A percentile compares a stretch with the other conserved stretches of the same genome.
phyloP scores from a whole-genome alignment of 2,113 vertebrate genomes.

The Malurus cyaneus region DNA sequence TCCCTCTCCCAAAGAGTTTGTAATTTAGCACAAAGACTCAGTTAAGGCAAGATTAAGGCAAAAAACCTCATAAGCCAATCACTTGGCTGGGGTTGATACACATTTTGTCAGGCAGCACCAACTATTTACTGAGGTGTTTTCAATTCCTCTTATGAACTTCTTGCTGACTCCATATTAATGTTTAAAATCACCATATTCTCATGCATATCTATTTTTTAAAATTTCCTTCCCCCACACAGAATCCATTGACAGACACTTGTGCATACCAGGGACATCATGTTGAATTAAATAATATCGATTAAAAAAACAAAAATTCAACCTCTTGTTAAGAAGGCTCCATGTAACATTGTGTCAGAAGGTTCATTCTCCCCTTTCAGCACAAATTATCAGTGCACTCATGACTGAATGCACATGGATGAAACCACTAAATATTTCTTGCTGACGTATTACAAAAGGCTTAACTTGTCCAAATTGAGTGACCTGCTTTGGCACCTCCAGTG shows the following conservation, averaged over 20 bases:
- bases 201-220: background rate
- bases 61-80: background rate
- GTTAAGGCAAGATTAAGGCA: background rate
- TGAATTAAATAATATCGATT: background rate
- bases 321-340: background rate
- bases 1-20: background rate
- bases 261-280: background rate
- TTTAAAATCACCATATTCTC: background rate
- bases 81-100: background rate
- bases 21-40: slow-evolving; percentile 25
- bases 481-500: slow-evolving; percentile 2
- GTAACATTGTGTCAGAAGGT: background rate
- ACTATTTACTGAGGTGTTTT: background rate
- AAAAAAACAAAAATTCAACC: background rate
- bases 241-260: background rate
- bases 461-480: background rate
- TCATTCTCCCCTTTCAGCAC: background rate
- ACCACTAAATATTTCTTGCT: background rate
- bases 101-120: background rate
- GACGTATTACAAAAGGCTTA: background rate
- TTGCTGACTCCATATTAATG: background rate
- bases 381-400: background rate
- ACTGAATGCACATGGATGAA: background rate
- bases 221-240: background rate
- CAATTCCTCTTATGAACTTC: background rate